Evolutionary conservation across 2,888 invertebrate species (phyloP).

Genomic region (Argyresthia albistria): DNA sequence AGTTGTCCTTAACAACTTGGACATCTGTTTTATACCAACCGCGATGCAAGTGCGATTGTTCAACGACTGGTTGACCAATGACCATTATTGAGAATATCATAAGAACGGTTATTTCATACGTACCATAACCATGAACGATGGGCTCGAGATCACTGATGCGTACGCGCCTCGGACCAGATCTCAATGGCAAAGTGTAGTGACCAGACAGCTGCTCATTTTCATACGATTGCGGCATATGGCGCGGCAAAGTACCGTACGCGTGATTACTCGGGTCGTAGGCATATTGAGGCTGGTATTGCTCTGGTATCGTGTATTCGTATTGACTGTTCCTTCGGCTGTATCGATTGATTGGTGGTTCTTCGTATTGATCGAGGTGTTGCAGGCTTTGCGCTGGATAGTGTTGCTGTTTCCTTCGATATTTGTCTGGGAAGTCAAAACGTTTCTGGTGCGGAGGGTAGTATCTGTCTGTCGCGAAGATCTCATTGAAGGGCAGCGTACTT

Average conservation of each 20-base stretch:
- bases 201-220: slow-evolving; percentile 24
- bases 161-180: slow-evolving; percentile 46
- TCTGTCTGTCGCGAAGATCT: slow-evolving; percentile 59
- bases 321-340: no score
- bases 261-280: background rate
- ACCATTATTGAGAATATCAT: no score
- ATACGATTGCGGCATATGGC: slow-evolving; percentile 12
- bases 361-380: slow-evolving; percentile 47
- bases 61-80: no score
- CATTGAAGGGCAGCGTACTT: slow-evolving; percentile 47
- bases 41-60: no score
- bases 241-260: slow-evolving; percentile 3
- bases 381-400: slow-evolving; percentile 56
- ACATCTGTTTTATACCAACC: no score
- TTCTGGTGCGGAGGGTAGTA: slow-evolving; percentile 49
- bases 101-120: slow-evolving; percentile 16
- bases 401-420: slow-evolving; percentile 28
- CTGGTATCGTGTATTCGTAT: no score
- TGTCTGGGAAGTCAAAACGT: slow-evolving; percentile 50
- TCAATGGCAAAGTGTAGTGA: slow-evolving; percentile 44
- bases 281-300: background rate
- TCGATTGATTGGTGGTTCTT: slow-evolving; percentile 17
- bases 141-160: slow-evolving; percentile 56
- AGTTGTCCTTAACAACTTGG: no score
- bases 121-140: slow-evolving; percentile 59